Evolutionary conservation across 1,140 invertebrate species (phyloP), one percentile per base, ranked within the genome.

Genomic region (Chironomus tepperi): DNA sequence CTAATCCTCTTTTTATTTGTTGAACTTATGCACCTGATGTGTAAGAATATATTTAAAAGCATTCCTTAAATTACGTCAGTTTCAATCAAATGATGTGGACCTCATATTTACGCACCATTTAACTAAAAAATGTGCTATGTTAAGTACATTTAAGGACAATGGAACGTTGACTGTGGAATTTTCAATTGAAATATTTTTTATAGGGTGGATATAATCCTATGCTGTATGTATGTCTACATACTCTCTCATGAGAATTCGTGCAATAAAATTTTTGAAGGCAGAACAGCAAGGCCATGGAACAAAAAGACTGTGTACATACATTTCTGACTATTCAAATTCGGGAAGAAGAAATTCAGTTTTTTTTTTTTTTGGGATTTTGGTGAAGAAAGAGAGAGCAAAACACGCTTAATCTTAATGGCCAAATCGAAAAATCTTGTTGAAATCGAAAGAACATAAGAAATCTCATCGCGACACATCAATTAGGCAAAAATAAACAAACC

Each of bases 351-450:
- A 34, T 34, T 34, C 24, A 34, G 5, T 34, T 34, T 34, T 34
- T 34, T 57, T 57, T n/a, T n/a, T n/a, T n/a, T n/a, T n/a, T n/a
- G n/a, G n/a, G n/a, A n/a, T n/a, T n/a, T n/a, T 57, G 47, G 5
- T 57, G 47, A 57, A 34, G 24, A 34, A 5, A 34, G 24, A 34
- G 24, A 34, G 24, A 34, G n/a, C 47, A 57, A 57, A 57, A 57
- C 47, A 57, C 47, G 10, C 47, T 57, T 57, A 70, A 70, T 70
- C 65, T 70, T 70, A 70, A 70, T 70, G 65, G 65, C 65, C 65
- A 70, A 70, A 70, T 57, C 47, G 47, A 57, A 57, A 57, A 57
- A 57, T 70, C 65, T 70, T 70, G 65, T 70, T 70, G 65, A 70
- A 70, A 70, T 19, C 10, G 19, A 70, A 19, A 70, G 19, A 70